Evolutionary conservation across 2,797 vertebrate genomes (phyloP).

Genomic region (Perodicticus potto): DNA sequence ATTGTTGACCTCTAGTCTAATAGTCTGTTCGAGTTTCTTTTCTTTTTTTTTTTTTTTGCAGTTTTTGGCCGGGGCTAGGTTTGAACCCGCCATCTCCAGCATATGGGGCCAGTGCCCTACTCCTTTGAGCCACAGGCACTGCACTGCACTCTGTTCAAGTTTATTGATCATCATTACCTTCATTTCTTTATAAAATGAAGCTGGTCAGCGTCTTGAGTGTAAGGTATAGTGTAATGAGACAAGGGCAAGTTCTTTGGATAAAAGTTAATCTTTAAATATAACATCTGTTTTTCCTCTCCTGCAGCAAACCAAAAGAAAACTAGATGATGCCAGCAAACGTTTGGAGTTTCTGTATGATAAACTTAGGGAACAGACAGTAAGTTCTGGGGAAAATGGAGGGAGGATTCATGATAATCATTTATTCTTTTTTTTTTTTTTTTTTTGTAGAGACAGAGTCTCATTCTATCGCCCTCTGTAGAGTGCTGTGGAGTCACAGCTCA

Average conservation of each 20-base stretch:
- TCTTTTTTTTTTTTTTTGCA: too few relatives aligned
- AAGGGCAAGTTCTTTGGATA: neutral
- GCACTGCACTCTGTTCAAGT: neutral
- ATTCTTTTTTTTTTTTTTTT: neutral
- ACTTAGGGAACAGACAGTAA: slow-evolving; percentile 97
- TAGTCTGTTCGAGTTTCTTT: neutral
- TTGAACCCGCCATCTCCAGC: too few relatives aligned
- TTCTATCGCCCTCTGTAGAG: too few relatives aligned
- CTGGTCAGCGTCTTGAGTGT: neutral
- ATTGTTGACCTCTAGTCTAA: neutral
- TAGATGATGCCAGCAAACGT: slow-evolving; percentile 97
- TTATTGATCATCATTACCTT: neutral
- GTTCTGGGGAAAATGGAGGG: slow-evolving; percentile 72
- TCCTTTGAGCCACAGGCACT: too few relatives aligned
- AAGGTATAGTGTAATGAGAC: neutral
- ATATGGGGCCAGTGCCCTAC: too few relatives aligned
- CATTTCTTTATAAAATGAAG: slow-evolving; percentile 38
- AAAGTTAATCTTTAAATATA: neutral
- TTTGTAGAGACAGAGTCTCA: too few relatives aligned
- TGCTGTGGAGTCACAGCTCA: too few relatives aligned
- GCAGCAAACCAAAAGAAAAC: slow-evolving; percentile 99
- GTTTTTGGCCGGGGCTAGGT: too few relatives aligned
- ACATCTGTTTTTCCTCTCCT: slow-evolving; percentile 68
- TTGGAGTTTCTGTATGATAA: slow-evolving; percentile 97
- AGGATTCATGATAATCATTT: neutral